Evolutionary conservation across 2,113 vertebrate genomes (phyloP).

Genomic region (Myiozetetes cayanensis): DNA sequence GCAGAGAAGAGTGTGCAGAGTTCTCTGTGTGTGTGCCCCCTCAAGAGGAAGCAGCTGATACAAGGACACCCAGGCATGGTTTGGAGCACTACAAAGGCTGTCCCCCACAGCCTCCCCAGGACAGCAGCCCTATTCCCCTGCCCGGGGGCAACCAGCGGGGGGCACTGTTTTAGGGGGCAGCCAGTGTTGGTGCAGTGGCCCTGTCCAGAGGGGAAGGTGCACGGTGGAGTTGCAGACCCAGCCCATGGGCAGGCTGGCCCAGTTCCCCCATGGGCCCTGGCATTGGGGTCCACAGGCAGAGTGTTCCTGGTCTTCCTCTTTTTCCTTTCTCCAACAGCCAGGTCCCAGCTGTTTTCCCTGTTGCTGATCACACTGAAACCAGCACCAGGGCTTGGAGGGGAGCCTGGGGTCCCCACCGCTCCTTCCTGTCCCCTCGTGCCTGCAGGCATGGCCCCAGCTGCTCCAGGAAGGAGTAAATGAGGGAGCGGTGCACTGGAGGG

Average conservation of each 20-base stretch:
- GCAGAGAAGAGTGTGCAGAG: background rate
- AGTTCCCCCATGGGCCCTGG: rapidly evolving
- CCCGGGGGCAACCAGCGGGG: background rate
- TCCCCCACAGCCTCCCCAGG: too few relatives aligned
- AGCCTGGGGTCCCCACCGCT: rapidly evolving
- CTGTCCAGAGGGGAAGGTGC: rapidly evolving
- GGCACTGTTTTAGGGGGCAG: background rate
- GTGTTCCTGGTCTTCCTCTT: background rate
- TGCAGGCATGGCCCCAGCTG: background rate
- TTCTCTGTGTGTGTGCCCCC: background rate
- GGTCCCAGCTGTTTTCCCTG: background rate
- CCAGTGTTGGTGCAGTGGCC: background rate
- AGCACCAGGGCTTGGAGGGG: background rate
- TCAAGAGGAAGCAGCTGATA: background rate
- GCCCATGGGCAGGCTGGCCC: background rate
- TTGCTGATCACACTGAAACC: background rate
- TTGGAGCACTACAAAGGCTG: background rate
- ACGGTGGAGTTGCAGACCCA: rapidly evolving
- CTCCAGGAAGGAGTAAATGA: background rate
- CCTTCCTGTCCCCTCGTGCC: rapidly evolving
- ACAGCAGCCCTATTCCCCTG: background rate
- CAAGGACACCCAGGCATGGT: background rate
- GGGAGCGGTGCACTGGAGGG: background rate
- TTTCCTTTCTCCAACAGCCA: background rate
- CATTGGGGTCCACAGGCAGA: background rate